Conservation (phyloP, 2,797 vertebrate species). For the Gouania willdenowi region DNA sequence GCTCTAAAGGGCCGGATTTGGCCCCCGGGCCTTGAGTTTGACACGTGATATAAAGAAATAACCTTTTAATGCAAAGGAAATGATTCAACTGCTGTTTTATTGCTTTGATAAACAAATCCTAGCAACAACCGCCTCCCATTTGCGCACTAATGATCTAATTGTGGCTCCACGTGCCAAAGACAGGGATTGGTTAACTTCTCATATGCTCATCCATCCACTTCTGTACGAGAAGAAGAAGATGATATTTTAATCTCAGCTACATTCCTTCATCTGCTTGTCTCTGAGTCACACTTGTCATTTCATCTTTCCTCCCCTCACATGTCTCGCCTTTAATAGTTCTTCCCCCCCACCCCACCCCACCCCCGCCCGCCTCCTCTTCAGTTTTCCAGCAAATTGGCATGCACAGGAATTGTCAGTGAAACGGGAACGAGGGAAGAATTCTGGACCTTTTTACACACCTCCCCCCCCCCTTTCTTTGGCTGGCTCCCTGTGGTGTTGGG, state of each 20-base stretch:
- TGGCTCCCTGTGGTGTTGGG: constrained; percentile 36
- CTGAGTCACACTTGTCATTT: constrained; percentile 41
- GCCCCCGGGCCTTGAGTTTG: no score
- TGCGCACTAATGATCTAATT: constrained; percentile 38
- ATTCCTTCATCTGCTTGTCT: constrained; percentile 31
- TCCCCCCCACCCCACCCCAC: no score
- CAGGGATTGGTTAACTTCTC: constrained; percentile 41
- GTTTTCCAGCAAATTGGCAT: constrained; percentile 54
- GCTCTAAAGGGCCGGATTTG: no score
- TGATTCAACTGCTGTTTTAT: constrained; percentile 12
- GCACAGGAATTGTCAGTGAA: constrained; percentile 35
- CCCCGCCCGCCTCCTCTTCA: no score
- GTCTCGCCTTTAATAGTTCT: constrained; percentile 25
- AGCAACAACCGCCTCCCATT: constrained; percentile 22
- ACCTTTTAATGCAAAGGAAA: no score
- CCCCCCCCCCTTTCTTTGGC: no score
- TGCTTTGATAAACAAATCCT: constrained; percentile 11
- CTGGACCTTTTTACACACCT: constrained; percentile 28
- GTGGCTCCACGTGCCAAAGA: constrained; percentile 14
- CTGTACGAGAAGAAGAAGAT: no score
- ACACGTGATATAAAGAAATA: no score
- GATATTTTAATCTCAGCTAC: constrained; percentile 44
- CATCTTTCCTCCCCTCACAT: constrained; percentile 17
- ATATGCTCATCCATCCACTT: constrained; percentile 46
- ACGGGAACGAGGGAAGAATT: constrained; percentile 53